Evolutionary conservation across 1,140 invertebrate species (phyloP), one percentile per base, ranked within the genome.

Genomic region (Latrodectus geometricus): DNA sequence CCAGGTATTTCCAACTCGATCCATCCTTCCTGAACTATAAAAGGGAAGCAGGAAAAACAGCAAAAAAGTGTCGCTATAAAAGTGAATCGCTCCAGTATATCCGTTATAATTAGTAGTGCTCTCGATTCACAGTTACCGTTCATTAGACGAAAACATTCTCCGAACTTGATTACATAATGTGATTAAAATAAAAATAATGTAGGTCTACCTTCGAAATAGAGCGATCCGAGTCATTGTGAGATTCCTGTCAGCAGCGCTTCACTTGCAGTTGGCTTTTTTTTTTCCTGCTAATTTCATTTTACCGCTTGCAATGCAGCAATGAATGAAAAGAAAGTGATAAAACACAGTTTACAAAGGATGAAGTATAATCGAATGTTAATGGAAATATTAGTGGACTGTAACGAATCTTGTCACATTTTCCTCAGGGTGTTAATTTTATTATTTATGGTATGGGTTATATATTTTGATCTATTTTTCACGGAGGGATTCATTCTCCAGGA

Each of bases 181-280:
- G 50, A 5, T 1, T 23, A 69, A 14, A 52, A 54, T 61, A 15
- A 48, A 66, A 82, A 74, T 61, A 74, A 74, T n/a, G 15, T 21
- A 66, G 80, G 56, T 72, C 80, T 65, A 83, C 70, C 54, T 83
- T 83, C 49, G 52, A 83, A 83, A 61, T 70, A 83, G 80, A 83
- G 80, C 80, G 80, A n/a, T 83, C 74, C 79, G 77, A 50, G 68
- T 69, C 70, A 21, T n/a, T 74, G 54, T 3, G 54, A 17, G 54
- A 61, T 61, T 61, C 54, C 17, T 61, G 54, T 61, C 3, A 1
- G 3, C 11, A 61, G 2, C 54, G 54, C 3, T 61, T 61, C 11
- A 61, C 11, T 35, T 61, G 54, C 11, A 61, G 8, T 4, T 61
- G 17, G 54, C 3, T 35, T 61, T 61, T 2, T 8, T 61, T 61